These are phyloP conservation scores for Caradrina kadenii DNA, from an alignment of 2,888 invertebrate species.

Conservation along the genomic window DNA sequence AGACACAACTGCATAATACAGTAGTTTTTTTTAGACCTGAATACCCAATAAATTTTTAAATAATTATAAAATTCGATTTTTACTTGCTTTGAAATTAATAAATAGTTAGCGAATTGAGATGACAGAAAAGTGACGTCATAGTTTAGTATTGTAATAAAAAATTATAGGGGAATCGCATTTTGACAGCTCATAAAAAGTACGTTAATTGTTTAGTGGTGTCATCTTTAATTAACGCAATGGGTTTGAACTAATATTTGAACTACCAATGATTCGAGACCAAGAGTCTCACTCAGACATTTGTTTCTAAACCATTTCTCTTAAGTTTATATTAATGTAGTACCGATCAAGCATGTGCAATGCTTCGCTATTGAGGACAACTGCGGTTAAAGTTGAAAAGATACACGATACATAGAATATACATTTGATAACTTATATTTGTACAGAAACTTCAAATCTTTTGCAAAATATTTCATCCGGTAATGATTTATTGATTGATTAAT, in stretches of 20 bases:
- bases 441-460: conserved; percentile 19
- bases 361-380: conserved; percentile 43
- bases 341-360: conserved; percentile 21
- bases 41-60: too few species aligned
- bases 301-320: conserved; percentile 31
- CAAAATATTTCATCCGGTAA: conserved; percentile 6
- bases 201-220: too few species aligned
- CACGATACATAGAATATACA: not conserved
- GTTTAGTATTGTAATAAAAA: too few species aligned
- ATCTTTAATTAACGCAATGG: not conserved
- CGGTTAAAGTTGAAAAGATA: conserved; percentile 15
- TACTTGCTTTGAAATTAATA: too few species aligned
- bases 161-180: too few species aligned
- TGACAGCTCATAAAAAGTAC: too few species aligned
- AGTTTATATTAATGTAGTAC: conserved; percentile 24
- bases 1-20: too few species aligned
- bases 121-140: too few species aligned
- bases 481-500: not conserved
- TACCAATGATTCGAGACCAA: not conserved
- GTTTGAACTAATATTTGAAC: not conserved
- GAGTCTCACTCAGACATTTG: not conserved
- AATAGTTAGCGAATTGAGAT: too few species aligned
- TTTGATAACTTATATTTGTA: not conserved
- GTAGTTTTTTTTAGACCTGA: too few species aligned
- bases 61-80: too few species aligned